These are phyloP conservation scores for Ataeniobius toweri DNA, from an alignment of 2,797 vertebrate species.

Conservation along the genomic window DNA sequence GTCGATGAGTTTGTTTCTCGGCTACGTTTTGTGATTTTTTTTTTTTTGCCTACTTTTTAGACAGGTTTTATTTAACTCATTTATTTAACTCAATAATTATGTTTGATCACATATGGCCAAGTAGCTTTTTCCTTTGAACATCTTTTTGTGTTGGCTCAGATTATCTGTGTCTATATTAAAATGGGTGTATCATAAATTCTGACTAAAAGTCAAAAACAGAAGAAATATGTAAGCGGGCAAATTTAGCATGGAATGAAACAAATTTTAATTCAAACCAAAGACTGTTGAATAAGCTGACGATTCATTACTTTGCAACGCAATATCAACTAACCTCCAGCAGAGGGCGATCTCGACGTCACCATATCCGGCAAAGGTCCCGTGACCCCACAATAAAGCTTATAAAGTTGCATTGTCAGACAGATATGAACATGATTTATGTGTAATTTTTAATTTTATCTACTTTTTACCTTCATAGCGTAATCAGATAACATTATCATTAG, in stretches of 20 bases:
- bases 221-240: background rate
- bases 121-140: background rate
- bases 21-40: too few species aligned
- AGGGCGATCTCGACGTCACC: background rate
- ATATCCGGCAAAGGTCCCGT: background rate
- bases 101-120: background rate
- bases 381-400: background rate
- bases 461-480: background rate
- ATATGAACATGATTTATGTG: background rate
- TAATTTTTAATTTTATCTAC: background rate
- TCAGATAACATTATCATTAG: background rate
- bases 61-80: background rate
- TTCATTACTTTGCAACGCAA: background rate
- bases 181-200: background rate
- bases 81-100: background rate
- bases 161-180: background rate
- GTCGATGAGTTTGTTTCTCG: too few species aligned
- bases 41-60: too few species aligned
- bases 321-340: slow-evolving; percentile 14
- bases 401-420: background rate
- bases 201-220: background rate
- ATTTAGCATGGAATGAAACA: background rate
- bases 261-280: background rate
- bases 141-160: background rate
- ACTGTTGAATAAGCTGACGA: background rate